Conservation (phyloP, 2,113 vertebrate species). For the Calyptomena viridis region DNA sequence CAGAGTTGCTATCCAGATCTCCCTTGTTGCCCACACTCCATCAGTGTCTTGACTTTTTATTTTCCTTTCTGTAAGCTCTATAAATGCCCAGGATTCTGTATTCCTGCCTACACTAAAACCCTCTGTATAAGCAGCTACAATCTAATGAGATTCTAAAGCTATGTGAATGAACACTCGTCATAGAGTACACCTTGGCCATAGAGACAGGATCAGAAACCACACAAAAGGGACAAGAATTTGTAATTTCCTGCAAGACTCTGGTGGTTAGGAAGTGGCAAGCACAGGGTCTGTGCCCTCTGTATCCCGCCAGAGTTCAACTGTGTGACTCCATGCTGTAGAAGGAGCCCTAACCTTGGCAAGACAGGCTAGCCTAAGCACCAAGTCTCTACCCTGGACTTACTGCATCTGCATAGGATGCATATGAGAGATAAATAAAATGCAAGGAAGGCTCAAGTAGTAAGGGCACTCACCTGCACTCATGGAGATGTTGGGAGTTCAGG, state of each 20-base stretch:
- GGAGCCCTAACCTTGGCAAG: not conserved
- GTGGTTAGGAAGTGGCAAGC: not conserved
- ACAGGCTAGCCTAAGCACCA: not conserved
- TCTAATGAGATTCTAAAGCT: not conserved
- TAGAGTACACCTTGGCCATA: rapidly evolving
- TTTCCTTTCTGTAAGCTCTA: not conserved
- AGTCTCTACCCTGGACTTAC: not conserved
- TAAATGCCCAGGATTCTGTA: not conserved
- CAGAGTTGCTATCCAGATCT: not conserved
- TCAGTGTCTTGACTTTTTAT: not conserved
- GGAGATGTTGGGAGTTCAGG: not conserved
- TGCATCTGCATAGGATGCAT: not conserved
- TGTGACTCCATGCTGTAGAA: not conserved
- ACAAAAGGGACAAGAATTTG: not conserved
- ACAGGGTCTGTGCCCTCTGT: rapidly evolving
- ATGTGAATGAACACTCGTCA: not conserved
- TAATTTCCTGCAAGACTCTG: not conserved
- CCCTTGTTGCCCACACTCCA: not conserved
- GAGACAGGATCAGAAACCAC: not conserved
- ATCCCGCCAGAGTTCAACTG: not conserved
- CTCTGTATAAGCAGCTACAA: not conserved
- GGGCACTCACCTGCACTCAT: not conserved
- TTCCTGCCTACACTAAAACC: not conserved
- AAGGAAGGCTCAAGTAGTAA: not conserved
- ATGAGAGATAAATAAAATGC: not conserved